phyloP scores from a whole-genome alignment of 2,797 vertebrate genomes.

The Channallabes apus region DNA sequence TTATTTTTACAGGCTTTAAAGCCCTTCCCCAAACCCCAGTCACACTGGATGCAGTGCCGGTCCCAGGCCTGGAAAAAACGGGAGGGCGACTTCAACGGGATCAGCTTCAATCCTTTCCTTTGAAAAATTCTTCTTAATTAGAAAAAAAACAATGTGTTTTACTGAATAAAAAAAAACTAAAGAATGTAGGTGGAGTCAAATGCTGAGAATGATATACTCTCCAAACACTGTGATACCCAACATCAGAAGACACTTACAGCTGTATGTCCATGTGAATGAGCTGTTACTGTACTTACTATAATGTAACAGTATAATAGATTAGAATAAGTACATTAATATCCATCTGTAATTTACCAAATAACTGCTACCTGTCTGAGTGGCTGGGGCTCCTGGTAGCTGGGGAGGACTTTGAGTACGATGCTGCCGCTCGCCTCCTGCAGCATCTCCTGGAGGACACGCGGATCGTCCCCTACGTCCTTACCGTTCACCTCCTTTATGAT shows the following conservation, averaged over 20 bases:
- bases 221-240: no score
- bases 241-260: not conserved
- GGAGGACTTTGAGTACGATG: slow-evolving; percentile 87
- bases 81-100: no score
- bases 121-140: no score
- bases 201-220: no score
- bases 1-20: no score
- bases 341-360: not conserved
- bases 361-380: slow-evolving; percentile 79
- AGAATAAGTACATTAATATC: not conserved
- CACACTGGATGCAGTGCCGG: no score
- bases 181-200: no score
- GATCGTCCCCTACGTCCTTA: slow-evolving; percentile 83
- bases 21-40: no score
- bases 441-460: slow-evolving; percentile 84
- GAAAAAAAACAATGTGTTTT: no score
- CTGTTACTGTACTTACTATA: not conserved
- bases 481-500: slow-evolving; percentile 90
- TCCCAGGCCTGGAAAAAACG: no score
- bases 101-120: no score
- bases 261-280: not conserved
- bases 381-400: slow-evolving; percentile 88
- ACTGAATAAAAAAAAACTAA: no score
- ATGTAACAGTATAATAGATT: not conserved
- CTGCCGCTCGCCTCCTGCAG: slow-evolving; percentile 86